Base-by-base conservation (phyloP, 2,113 vertebrate genomes). In the Struthidea cinerea region DNA sequence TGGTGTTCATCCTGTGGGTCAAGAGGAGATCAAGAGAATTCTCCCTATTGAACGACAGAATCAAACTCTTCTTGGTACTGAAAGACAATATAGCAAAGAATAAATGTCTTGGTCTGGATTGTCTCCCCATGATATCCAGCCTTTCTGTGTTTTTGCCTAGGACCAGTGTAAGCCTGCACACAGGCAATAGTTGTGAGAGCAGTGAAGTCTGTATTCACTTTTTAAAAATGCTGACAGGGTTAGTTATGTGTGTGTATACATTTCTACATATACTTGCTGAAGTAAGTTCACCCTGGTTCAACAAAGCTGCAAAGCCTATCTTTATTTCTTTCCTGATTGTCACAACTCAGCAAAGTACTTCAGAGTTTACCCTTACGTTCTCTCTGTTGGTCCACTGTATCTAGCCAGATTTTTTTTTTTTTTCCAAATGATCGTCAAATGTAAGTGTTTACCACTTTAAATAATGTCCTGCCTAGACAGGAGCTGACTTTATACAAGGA, bases 111-210 rank as follows among this genome's bases (percentile, higher is more conserved):
- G 1, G 13, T 76, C 63, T 76, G 35, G 15, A 32, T 60, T 16
- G 3, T 24, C 21, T 65, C 6, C 33, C 24, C 35, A 15, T 0
- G 1, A 10, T n/a, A 60, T 60, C 6, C 35, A 74, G 5, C 3
- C 12, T 63, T 83, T 47, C 33, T 41, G 6, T 50, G 26, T 1
- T 69, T 93, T 78, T 74, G 22, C 28, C 18, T 53, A 47, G 32
- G 18, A 59, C 32, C 6, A 7, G 5, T 28, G 11, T 26, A 64
- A 47, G 15, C 22, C 33, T 83, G 20, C 39, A 30, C 20, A n/a
- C 16, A 28, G 19, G 39, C 23, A 65, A 24, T 5, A 52, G 21
- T 17, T 79, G 37, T 30, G 6, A 33, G 44, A 70, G 13, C 39
- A 57, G 18, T 18, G 19, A 61, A 30, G 5, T 50, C 24, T 64